phyloP scores from a whole-genome alignment of 2,888 invertebrate genomes.

The Maniola hyperantus region DNA sequence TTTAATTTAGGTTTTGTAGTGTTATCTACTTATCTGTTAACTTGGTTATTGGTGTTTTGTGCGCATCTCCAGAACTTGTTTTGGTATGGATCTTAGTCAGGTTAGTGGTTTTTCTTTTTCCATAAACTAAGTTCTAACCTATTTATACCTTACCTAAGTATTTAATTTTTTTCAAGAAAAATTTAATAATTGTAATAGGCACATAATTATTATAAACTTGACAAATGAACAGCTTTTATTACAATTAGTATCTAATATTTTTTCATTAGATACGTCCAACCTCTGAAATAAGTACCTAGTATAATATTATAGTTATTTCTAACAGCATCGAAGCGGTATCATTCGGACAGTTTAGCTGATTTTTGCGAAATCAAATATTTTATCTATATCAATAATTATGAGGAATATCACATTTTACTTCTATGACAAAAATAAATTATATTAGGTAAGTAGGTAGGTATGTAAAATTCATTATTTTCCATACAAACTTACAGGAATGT shows the following conservation, averaged over 20 bases:
- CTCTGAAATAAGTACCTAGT: no score
- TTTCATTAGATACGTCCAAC: no score
- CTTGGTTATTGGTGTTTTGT: background rate
- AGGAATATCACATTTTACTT: background rate
- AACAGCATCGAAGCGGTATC: no score
- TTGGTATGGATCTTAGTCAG: slow-evolving; percentile 62
- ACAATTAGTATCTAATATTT: no score
- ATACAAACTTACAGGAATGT: no score
- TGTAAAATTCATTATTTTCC: no score
- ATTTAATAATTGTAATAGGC: background rate
- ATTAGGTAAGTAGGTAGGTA: no score
- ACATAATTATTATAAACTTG: background rate
- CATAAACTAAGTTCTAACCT: background rate
- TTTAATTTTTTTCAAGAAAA: background rate
- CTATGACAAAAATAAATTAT: background rate
- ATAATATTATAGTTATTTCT: no score
- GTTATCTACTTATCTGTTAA: background rate
- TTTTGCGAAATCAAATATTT: background rate
- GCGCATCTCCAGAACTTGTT: background rate
- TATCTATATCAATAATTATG: background rate
- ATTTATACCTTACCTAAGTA: no score
- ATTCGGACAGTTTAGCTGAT: background rate
- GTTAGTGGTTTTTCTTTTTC: slow-evolving; percentile 42
- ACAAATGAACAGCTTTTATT: background rate
- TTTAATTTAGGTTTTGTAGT: background rate